phyloP scores from a whole-genome alignment of 92 coral and sea anemone genomes.

The Virgularia gustaviana region DNA sequence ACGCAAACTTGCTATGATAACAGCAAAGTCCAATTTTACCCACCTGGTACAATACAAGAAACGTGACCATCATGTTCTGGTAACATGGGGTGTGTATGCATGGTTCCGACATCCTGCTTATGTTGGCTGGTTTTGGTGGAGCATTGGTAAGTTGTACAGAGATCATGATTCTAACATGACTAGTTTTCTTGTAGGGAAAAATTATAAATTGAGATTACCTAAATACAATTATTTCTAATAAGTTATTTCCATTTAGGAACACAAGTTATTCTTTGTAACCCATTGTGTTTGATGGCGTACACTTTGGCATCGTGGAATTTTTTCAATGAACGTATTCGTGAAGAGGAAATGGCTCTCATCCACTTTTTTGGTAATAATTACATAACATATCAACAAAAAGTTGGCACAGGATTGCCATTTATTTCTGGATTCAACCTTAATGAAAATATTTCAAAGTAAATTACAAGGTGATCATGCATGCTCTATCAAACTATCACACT shows the following conservation, averaged over 20 bases:
- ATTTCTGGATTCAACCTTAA: conserved; percentile 61
- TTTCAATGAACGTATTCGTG: conserved; percentile 76
- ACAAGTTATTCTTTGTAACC: conserved; percentile 78
- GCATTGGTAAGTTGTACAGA: conserved; percentile 89
- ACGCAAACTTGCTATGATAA: conserved; percentile 87
- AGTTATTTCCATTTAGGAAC: conserved; percentile 52
- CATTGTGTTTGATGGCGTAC: conserved; percentile 75
- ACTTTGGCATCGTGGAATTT: conserved; percentile 80
- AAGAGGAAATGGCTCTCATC: conserved; percentile 70
- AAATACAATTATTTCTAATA: background rate
- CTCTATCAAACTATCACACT: no score
- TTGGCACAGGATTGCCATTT: conserved; percentile 86
- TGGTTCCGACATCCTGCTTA: conserved; percentile 87
- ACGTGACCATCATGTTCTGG: conserved; percentile 68
- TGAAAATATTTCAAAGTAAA: background rate
- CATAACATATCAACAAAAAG: conserved; percentile 72
- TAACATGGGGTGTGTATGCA: conserved; percentile 72
- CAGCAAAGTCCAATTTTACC: conserved; percentile 88
- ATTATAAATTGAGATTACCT: background rate
- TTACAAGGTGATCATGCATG: background rate
- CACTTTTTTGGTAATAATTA: conserved; percentile 79
- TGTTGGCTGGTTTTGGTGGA: conserved; percentile 99
- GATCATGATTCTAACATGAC: background rate
- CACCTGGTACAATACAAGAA: conserved; percentile 73
- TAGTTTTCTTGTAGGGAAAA: background rate